A percentile compares a stretch with the other conserved stretches of the same genome.
phyloP scores from a whole-genome alignment of 2,113 vertebrate genomes.

The Helogale parvula region DNA sequence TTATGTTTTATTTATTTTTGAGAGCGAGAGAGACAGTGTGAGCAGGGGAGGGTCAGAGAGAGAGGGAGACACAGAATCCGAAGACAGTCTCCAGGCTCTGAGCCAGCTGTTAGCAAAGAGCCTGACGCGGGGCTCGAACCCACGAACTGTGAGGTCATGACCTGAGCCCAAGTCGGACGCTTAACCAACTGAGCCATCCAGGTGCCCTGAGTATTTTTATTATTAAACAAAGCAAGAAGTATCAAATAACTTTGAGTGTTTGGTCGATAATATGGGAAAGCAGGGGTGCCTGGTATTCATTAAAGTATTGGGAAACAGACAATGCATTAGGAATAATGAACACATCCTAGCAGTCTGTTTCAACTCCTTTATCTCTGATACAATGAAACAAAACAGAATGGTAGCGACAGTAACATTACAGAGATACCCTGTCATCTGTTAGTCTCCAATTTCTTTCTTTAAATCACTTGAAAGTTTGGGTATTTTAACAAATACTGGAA shows the following conservation, averaged over 20 bases:
- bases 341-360: neutral
- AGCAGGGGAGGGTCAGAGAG: too few relatives aligned
- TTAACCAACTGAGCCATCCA: too few relatives aligned
- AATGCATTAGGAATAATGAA: neutral
- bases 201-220: neutral
- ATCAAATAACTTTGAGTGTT: neutral
- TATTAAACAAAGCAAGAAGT: slow-evolving; percentile 8
- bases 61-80: too few relatives aligned
- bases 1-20: too few relatives aligned
- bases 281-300: neutral
- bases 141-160: too few relatives aligned
- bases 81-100: too few relatives aligned
- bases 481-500: slow-evolving; percentile 16
- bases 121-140: too few relatives aligned
- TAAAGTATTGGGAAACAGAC: neutral
- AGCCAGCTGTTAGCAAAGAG: too few relatives aligned
- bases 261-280: neutral
- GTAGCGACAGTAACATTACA: neutral
- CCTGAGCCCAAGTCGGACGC: too few relatives aligned
- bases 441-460: slow-evolving; percentile 53
- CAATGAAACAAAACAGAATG: slow-evolving; percentile 33
- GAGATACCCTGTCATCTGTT: neutral
- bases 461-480: slow-evolving; percentile 22
- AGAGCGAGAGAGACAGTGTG: too few relatives aligned
- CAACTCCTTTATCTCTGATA: slow-evolving; percentile 23